Conservation (phyloP, 2,888 invertebrate genomes). For the Agriopis leucophaearia region DNA sequence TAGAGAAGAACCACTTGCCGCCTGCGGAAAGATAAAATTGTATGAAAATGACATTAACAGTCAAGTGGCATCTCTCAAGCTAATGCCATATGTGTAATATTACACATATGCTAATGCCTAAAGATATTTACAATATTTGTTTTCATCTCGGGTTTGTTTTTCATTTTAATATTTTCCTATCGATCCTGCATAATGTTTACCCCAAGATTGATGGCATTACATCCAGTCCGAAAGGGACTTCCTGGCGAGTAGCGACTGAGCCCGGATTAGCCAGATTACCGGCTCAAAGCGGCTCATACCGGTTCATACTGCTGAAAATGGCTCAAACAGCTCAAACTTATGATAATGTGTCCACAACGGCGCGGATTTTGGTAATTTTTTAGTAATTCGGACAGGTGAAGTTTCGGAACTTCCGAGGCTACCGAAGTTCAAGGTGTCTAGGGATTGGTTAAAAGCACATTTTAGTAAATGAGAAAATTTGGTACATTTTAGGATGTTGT, state of each 20-base stretch:
- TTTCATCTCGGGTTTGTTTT: slow-evolving; percentile 1
- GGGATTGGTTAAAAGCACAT: slow-evolving; percentile 22
- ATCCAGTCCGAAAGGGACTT: slow-evolving; percentile 44
- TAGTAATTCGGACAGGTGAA: slow-evolving; percentile 36
- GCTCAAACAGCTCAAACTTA: slow-evolving; percentile 71
- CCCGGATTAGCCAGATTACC: slow-evolving; percentile 70
- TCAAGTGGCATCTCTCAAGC: too few relatives aligned
- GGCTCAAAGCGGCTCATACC: slow-evolving; percentile 52
- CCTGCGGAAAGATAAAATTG: too few relatives aligned
- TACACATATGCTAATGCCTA: too few relatives aligned
- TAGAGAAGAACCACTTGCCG: too few relatives aligned
- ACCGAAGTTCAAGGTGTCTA: neutral
- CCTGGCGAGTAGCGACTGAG: slow-evolving; percentile 47
- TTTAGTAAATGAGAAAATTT: slow-evolving; percentile 25
- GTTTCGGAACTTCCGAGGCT: slow-evolving; percentile 9
- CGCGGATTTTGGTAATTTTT: slow-evolving; percentile 47
- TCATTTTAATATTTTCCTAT: slow-evolving; percentile 30
- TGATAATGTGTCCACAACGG: slow-evolving; percentile 70
- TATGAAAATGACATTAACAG: too few relatives aligned
- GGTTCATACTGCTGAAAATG: slow-evolving; percentile 51
- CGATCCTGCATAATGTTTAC: slow-evolving; percentile 45
- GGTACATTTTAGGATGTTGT: neutral
- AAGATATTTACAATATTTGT: slow-evolving; percentile 13
- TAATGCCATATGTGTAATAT: too few relatives aligned
- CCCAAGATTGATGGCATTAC: slow-evolving; percentile 46